A percentile compares a stretch with the other conserved stretches of the same genome.
These are phyloP conservation scores for Alca torda DNA, from an alignment of 2,797 vertebrate genomes.

Conservation along the genomic window DNA sequence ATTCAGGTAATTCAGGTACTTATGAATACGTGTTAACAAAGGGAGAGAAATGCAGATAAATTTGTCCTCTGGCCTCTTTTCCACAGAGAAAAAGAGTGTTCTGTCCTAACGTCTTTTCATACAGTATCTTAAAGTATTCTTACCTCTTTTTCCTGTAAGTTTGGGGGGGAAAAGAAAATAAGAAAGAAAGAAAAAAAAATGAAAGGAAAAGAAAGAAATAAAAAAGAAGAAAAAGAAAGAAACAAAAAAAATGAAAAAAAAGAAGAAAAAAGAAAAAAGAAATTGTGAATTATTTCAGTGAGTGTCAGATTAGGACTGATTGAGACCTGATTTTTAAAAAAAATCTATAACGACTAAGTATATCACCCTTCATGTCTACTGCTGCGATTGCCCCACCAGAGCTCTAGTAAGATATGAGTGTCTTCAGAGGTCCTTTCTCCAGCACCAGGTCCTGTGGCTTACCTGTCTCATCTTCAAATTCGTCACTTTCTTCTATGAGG, in stretches of 20 bases:
- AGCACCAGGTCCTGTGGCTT: not conserved
- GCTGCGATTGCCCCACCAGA: not conserved
- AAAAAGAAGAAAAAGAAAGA: too few relatives aligned
- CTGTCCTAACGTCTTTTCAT: not conserved
- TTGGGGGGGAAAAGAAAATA: too few relatives aligned
- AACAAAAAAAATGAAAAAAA: too few relatives aligned
- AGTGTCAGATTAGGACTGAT: not conserved
- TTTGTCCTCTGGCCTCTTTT: not conserved
- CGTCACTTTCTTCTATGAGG: not conserved
- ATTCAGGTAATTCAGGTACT: not conserved
- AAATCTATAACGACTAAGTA: not conserved
- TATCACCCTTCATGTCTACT: not conserved
- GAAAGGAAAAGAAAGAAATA: too few relatives aligned
- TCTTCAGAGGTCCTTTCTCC: not conserved
- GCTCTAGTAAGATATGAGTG: not conserved
- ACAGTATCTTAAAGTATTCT: not conserved
- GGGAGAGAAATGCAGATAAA: not conserved
- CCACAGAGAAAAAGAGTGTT: not conserved
- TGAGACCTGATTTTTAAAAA: not conserved
- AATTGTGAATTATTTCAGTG: not conserved
- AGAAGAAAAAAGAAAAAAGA: fast-evolving
- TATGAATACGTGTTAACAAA: not conserved
- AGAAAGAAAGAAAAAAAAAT: fast-evolving
- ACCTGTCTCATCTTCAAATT: not conserved
- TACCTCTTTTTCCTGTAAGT: not conserved